Base-by-base conservation (phyloP, 2,113 vertebrate species). In the Lichenostomus cassidix region DNA sequence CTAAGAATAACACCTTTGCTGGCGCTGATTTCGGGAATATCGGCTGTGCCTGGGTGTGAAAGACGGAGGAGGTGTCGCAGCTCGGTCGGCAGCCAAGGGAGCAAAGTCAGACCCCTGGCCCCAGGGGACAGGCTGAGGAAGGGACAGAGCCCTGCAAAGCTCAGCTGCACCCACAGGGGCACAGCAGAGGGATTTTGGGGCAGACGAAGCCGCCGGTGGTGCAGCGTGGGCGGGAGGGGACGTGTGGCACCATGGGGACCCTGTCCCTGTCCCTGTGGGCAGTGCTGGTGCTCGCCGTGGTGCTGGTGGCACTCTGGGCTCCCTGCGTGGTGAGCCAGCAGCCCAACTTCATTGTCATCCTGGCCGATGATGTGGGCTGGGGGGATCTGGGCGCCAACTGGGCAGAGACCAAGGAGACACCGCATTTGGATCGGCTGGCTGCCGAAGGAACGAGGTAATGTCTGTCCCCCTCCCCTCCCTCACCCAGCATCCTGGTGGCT, bases 301-400 rank as follows among this genome's bases (percentile, higher is more conserved):
- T 92, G 11, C 98, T 96, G 83, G 6, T 1, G 5, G 98, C 97
- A 41, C 89, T 98, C 37, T 79, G 87, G 74, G 74, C 95, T 77
- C 65, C 75, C 56, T 12, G 28, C 1, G 10, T 6, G 55, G 25
- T 7, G 2, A 13, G 10, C 4, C 10, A 73, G 88, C 97, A 80
- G 80, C 99, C 99, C 20, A 99, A 99, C 95, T 99, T 99, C 68
- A 98, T 99, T 9, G 83, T 99, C 89, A 98, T 99, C 91, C 95
- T 99, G 95, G 99, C 99, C 0, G 99, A 99, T 92, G 99, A 99
- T 77, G 97, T 99, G 60, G 99, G 99, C 39, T 99, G 99, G 99
- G 99, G 98, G 19, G 99, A 99, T 76, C 98, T 99, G 78, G 99
- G 99, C 18, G 98, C 97, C 46, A 99, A 99, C 97, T 97, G 97